Percentiles rank a stretch among this genome's conserved stretches.
Evolutionary conservation across 2,888 invertebrate genomes (phyloP).

Genomic region (Eremobia ochroleuca): DNA sequence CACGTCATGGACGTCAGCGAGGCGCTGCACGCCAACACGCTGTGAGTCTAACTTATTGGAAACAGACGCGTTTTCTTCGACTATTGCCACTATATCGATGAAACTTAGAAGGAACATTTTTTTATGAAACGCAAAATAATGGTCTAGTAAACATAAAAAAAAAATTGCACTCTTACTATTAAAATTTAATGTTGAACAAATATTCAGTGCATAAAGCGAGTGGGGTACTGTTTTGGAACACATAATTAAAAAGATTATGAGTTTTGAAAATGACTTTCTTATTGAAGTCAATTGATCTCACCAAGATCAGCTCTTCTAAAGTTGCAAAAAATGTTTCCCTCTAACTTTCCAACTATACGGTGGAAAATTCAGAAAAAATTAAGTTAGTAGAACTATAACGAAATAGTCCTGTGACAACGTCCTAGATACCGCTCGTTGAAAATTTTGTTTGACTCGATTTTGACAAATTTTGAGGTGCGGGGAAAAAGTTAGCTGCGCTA

Average conservation of each 20-base stretch:
- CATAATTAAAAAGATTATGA: neutral
- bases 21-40: constrained; percentile 73
- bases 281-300: neutral
- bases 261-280: neutral
- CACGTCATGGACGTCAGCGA: constrained; percentile 76
- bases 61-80: neutral
- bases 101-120: neutral
- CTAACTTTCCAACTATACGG: neutral
- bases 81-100: neutral
- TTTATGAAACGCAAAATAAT: neutral
- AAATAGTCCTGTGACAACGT: no score
- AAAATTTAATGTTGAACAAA: neutral
- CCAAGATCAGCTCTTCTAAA: neutral
- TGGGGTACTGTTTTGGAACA: neutral
- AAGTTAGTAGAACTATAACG: no score
- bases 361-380: neutral
- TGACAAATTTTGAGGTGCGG: no score
- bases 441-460: no score
- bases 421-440: no score
- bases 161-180: neutral
- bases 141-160: neutral
- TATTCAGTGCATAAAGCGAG: neutral
- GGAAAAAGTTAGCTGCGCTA: no score
- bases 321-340: neutral
- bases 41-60: constrained; percentile 57